These are phyloP conservation scores for Harpegnathos saltator DNA, from an alignment of 1,140 invertebrate genomes.

Conservation along the genomic window DNA sequence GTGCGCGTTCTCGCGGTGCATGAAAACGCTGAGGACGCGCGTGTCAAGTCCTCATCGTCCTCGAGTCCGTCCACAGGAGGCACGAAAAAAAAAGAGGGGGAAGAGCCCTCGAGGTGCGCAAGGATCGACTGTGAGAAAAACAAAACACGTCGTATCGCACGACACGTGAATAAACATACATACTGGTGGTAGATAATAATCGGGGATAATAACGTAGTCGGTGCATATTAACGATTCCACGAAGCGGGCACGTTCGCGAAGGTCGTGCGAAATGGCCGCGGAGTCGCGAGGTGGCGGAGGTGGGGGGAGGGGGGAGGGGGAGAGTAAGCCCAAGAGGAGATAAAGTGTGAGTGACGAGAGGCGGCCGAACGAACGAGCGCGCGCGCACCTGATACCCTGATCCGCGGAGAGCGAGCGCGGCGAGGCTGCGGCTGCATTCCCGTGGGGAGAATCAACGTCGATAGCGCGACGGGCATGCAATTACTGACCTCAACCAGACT, in stretches of 20 bases:
- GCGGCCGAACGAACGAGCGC: not conserved
- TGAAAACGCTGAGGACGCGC: no score
- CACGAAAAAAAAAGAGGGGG: not conserved
- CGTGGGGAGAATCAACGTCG: constrained; percentile 72
- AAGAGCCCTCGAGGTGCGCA: not conserved
- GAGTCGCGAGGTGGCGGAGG: no score
- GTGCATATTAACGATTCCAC: not conserved
- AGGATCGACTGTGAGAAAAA: not conserved
- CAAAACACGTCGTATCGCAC: not conserved
- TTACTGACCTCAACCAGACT: constrained; percentile 69
- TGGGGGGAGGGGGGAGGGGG: not conserved
- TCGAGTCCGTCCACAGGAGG: no score
- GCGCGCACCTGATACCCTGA: constrained; percentile 51
- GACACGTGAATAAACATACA: not conserved
- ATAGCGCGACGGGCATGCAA: constrained; percentile 69
- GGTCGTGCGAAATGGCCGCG: not conserved
- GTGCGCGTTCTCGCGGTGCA: no score
- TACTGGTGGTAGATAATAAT: constrained; percentile 33
- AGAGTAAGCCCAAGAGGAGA: constrained; percentile 37
- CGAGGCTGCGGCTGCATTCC: constrained; percentile 56
- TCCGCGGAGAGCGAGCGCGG: constrained; percentile 15
- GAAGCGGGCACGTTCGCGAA: no score
- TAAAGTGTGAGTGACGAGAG: not conserved
- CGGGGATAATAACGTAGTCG: not conserved
- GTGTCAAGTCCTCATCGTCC: no score